A percentile compares a stretch with the other conserved stretches of the same genome.
Conservation (phyloP, 1,140 invertebrate genomes). For the Drosophila oshimai region DNA sequence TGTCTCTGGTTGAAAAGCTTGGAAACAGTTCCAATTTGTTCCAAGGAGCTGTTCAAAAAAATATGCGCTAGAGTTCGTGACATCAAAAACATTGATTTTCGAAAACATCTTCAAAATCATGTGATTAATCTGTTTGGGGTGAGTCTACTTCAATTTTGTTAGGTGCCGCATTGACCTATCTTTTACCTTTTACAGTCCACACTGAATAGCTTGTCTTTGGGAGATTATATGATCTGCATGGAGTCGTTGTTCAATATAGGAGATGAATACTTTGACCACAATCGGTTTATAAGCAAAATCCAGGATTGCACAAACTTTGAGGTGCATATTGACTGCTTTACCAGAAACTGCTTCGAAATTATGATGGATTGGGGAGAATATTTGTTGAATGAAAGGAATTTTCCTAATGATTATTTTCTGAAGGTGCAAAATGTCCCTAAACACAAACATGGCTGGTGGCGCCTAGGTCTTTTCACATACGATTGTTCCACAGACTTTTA, state of each 20-base stretch:
- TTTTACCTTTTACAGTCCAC: slow-evolving; percentile 27
- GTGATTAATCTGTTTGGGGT: slow-evolving; percentile 41
- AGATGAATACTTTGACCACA: slow-evolving; percentile 37
- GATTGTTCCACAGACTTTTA: slow-evolving; percentile 26
- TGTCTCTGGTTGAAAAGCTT: slow-evolving; percentile 47
- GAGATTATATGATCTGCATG: slow-evolving; percentile 57
- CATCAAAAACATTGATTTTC: too few species aligned
- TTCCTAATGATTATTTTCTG: slow-evolving; percentile 29
- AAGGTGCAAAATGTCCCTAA: slow-evolving; percentile 16
- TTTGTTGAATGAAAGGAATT: too few species aligned
- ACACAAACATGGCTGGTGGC: slow-evolving; percentile 50
- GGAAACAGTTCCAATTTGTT: not conserved
- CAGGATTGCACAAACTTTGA: slow-evolving; percentile 1
- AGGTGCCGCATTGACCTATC: too few species aligned
- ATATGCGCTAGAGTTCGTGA: slow-evolving; percentile 48
- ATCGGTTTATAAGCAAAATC: slow-evolving; percentile 38
- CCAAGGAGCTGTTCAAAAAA: slow-evolving; percentile 39
- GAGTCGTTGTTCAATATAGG: slow-evolving; percentile 54
- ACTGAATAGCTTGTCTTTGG: slow-evolving; percentile 24
- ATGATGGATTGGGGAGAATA: too few species aligned
- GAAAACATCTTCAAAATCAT: too few species aligned
- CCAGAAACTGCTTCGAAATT: slow-evolving; percentile 38
- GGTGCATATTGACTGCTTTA: slow-evolving; percentile 21
- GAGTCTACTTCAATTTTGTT: too few species aligned
- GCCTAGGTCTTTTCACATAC: slow-evolving; percentile 20